Base-by-base conservation (phyloP, 1,140 invertebrate genomes). In the Stegodyphus dumicola region DNA sequence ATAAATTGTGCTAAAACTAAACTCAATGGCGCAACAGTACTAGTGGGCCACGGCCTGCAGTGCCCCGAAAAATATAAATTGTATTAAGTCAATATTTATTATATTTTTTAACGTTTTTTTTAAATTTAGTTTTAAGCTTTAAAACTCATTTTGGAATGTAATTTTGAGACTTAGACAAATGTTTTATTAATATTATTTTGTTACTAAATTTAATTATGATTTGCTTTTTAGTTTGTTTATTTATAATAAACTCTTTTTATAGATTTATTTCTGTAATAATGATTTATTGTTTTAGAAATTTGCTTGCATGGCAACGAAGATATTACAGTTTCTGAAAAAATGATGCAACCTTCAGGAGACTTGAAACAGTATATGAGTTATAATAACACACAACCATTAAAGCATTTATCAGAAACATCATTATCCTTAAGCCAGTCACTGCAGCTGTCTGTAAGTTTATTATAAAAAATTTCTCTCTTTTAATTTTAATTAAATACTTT, bases 361-460 rank as follows among this genome's bases (percentile, higher is more conserved):
- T 52, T 85, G 64, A 85, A 85, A 15, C 74, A 85, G 52, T 87
- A 87, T 69, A 75, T 88, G 49, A 73, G 69, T 18, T 88, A 88
- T 56, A 65, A 54, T 52, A 87, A 85, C 54, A 80, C 80, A 9
- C 87, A 88, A 15, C 87, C 88, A 7, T 51, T 88, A 49, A 88
- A 88, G 64, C 88, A 88, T 52, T 52, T 88, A 15, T 76, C 88
- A 18, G 77, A 80, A 49, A 81, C 79, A 5, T 81, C 79, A 4
- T 65, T 81, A 18, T 69, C 81, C 2, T 48, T 85, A 18, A 69
- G 73, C 6, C 74, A 67, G 10, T 56, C 81, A 18, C n/a, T 85
- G 49, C 81, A 85, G 18, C 6, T 85, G 6, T 10, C 73, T 48
- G 81, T 85, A 70, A 85, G 74, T 51, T 33, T 33, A 33, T 33